These are phyloP conservation scores for Caranx melampygus DNA, from an alignment of 2,113 vertebrate genomes.

Conservation along the genomic window DNA sequence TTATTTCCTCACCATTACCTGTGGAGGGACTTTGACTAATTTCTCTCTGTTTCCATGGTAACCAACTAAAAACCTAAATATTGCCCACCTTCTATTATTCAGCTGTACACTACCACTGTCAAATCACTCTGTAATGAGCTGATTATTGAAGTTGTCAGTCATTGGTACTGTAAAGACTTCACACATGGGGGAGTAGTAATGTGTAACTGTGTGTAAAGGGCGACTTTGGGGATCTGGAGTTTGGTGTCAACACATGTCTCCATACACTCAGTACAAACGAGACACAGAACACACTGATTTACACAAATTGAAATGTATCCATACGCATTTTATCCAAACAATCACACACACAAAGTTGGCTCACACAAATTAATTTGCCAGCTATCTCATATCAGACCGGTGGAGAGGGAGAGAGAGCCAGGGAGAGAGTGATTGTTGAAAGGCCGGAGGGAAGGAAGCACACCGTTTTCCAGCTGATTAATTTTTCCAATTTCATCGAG, in stretches of 20 bases:
- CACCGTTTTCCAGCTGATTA: conserved; percentile 82
- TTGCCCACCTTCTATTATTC: conserved; percentile 16
- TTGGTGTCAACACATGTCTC: background rate
- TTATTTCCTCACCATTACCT: background rate
- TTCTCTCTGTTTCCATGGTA: background rate
- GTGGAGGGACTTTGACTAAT: background rate
- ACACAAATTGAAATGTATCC: conserved; percentile 7
- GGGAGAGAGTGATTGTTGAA: conserved; percentile 71
- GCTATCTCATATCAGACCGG: conserved; percentile 62
- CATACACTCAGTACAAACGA: background rate
- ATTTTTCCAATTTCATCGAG: conserved; percentile 83
- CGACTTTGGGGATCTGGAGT: conserved; percentile 5
- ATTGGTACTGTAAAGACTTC: conserved; percentile 31
- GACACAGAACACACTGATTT: background rate
- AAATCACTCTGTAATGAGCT: conserved; percentile 29
- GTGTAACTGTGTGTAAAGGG: background rate
- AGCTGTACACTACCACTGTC: conserved; percentile 3
- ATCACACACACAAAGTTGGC: conserved; percentile 43
- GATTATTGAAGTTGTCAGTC: conserved; percentile 41
- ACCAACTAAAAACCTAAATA: conserved; percentile 8
- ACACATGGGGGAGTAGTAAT: conserved; percentile 8
- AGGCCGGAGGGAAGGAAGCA: conserved; percentile 86
- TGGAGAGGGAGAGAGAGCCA: conserved; percentile 29
- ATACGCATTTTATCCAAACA: conserved; percentile 23
- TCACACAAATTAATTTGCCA: conserved; percentile 63